Conservation (phyloP, 2,113 vertebrate species). For the Hymenochirus boettgeri region DNA sequence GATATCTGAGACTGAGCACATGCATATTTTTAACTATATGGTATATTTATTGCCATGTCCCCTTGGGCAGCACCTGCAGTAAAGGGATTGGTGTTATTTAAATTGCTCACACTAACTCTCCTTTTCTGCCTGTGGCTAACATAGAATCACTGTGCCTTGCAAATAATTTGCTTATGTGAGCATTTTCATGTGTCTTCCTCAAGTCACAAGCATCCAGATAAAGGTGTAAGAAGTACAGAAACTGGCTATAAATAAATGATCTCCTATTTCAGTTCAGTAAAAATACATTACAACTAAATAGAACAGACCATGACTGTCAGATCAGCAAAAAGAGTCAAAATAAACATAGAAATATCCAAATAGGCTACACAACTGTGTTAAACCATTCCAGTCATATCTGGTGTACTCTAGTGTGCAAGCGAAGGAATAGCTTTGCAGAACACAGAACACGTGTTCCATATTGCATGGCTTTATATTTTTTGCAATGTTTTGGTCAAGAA, state of each 20-base stretch:
- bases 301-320: slow-evolving; percentile 36
- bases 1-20: too few species aligned
- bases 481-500: too few species aligned
- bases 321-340: slow-evolving; percentile 42
- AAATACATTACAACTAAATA: slow-evolving; percentile 46
- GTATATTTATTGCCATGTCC: too few species aligned
- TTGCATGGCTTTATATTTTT: too few species aligned
- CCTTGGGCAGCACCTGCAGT: slow-evolving; percentile 1
- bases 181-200: slow-evolving; percentile 42
- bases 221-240: slow-evolving; percentile 36
- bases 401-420: not conserved
- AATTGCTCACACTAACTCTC: not conserved
- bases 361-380: not conserved
- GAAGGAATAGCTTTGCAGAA: too few species aligned
- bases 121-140: slow-evolving; percentile 7
- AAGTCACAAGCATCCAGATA: slow-evolving; percentile 34
- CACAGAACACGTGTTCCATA: too few species aligned
- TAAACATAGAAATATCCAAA: not conserved
- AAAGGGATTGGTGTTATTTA: not conserved
- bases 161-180: slow-evolving; percentile 45
- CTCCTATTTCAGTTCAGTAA: slow-evolving; percentile 43
- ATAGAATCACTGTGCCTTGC: not conserved
- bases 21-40: not conserved
- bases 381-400: not conserved
- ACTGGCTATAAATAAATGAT: slow-evolving; percentile 48